Conservation (phyloP, 1,140 invertebrate species). For the Holotrichia oblita region DNA sequence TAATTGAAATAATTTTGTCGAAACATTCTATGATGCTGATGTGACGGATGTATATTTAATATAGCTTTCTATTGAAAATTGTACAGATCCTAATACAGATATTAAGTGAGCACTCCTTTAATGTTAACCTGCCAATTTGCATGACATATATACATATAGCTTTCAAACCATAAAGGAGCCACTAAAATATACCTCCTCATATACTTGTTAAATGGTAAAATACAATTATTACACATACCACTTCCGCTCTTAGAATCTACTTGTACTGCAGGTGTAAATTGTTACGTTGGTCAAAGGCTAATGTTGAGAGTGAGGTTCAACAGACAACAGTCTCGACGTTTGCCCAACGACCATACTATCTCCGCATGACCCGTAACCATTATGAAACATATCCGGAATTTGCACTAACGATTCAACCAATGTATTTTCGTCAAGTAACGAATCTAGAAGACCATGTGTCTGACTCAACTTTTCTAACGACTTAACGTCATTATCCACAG, state of each 20-base stretch:
- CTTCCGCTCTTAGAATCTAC: constrained; percentile 35
- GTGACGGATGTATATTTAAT: no score
- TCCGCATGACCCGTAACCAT: constrained; percentile 56
- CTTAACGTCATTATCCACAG: constrained; percentile 82
- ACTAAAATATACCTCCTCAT: neutral
- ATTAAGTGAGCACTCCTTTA: no score
- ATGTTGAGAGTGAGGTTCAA: constrained; percentile 58
- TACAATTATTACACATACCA: neutral
- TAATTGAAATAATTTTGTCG: no score
- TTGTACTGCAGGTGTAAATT: constrained; percentile 39
- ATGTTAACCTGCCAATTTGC: no score
- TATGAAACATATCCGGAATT: constrained; percentile 59
- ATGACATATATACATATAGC: no score
- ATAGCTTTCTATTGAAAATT: no score
- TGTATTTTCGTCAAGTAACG: constrained; percentile 57
- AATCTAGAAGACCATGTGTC: constrained; percentile 67
- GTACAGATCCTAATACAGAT: no score
- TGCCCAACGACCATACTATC: constrained; percentile 58
- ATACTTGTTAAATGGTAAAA: no score
- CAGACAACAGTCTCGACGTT: constrained; percentile 57
- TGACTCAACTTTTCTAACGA: constrained; percentile 77
- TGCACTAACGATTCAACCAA: constrained; percentile 59
- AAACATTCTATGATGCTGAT: no score
- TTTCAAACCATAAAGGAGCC: constrained; percentile 12
- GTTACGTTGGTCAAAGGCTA: neutral